Evolutionary conservation across 2,113 vertebrate genomes (phyloP).

Genomic region (Corythornis madagascariensis): DNA sequence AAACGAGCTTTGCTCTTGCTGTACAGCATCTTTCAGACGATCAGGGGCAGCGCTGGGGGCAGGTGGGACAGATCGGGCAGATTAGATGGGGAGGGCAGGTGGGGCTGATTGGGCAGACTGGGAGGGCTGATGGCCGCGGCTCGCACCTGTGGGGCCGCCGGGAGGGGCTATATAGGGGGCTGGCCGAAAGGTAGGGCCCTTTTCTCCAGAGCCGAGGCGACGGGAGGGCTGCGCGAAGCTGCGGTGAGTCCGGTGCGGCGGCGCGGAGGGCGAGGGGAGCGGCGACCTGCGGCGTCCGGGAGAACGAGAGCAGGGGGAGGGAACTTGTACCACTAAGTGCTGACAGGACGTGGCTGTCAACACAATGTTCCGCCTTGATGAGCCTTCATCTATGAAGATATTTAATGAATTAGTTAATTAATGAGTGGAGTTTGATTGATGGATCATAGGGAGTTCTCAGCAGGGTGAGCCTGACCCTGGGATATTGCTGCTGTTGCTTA

Average conservation of each 20-base stretch:
- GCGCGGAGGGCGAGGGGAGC: too few species aligned
- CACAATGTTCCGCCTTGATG: slow-evolving; percentile 68
- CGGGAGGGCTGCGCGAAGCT: accelerated
- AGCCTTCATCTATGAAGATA: slow-evolving; percentile 75
- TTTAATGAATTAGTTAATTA: slow-evolving; percentile 80
- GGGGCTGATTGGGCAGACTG: background rate
- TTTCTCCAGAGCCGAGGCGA: accelerated
- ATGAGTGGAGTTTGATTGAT: slow-evolving; percentile 74
- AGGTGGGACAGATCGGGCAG: background rate
- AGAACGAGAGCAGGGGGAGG: background rate
- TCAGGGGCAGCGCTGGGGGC: background rate
- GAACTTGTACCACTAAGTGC: background rate
- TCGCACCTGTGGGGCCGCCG: background rate
- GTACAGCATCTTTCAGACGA: accelerated
- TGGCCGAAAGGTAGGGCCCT: accelerated
- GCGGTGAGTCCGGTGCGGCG: background rate
- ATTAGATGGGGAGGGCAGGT: background rate
- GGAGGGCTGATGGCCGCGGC: background rate
- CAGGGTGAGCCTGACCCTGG: slow-evolving; percentile 75
- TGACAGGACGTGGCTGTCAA: slow-evolving; percentile 71
- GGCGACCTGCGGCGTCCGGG: background rate
- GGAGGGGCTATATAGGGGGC: background rate
- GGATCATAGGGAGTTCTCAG: slow-evolving; percentile 68
- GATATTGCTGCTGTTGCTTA: slow-evolving; percentile 49
- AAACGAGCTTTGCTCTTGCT: background rate